Evolutionary conservation across 2,113 vertebrate species (phyloP).

Genomic region (Podiceps cristatus): DNA sequence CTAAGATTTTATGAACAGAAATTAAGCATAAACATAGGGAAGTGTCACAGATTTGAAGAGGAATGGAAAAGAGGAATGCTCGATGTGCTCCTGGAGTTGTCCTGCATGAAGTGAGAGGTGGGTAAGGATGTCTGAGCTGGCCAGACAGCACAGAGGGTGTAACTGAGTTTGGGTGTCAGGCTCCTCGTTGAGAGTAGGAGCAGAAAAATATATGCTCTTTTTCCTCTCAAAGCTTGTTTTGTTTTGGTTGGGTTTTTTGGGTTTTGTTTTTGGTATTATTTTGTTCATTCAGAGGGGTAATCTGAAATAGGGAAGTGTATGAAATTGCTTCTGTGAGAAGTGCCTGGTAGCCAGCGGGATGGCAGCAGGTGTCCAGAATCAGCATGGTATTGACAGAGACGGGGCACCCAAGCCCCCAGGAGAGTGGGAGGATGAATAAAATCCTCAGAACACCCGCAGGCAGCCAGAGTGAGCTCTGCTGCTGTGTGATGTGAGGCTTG

Average conservation of each 20-base stretch:
- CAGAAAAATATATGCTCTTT: fast-evolving
- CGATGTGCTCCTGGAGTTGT: fast-evolving
- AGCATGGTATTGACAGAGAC: background rate
- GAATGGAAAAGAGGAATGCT: background rate
- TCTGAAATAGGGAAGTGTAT: background rate
- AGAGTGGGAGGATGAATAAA: background rate
- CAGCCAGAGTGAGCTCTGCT: background rate
- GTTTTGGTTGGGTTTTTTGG: no score
- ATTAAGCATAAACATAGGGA: fast-evolving
- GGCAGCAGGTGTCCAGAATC: no score
- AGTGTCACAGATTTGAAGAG: fast-evolving
- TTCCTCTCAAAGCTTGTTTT: background rate
- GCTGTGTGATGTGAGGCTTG: background rate
- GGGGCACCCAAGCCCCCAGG: background rate
- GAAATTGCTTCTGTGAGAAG: background rate
- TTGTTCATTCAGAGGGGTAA: background rate
- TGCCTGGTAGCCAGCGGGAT: background rate
- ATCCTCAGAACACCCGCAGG: background rate
- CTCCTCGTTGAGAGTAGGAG: background rate
- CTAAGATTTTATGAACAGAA: background rate
- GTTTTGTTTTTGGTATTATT: background rate
- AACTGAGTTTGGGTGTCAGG: background rate
- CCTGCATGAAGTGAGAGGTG: fast-evolving
- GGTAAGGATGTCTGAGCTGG: background rate
- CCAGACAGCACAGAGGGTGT: fast-evolving